Percentiles rank a stretch among this genome's conserved stretches.
Evolutionary conservation across 2,888 invertebrate species (phyloP).

Genomic region (Iselma pallidipennis): DNA sequence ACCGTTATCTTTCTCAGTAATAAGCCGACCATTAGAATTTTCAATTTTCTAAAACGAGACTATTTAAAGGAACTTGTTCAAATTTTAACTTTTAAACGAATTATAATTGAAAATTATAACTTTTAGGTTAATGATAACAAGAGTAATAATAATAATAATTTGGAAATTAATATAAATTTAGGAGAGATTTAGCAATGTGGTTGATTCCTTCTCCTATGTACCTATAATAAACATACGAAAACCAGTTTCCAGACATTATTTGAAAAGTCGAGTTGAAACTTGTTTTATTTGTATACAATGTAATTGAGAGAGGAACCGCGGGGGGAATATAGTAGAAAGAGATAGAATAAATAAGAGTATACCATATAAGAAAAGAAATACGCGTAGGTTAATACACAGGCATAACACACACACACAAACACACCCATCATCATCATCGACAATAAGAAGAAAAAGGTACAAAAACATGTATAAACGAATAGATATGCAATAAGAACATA

Average conservation of each 20-base stretch:
- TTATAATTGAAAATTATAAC: too few species aligned
- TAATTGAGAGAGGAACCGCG: background rate
- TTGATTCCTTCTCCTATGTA: too few species aligned
- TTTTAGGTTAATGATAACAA: too few species aligned
- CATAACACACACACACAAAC: background rate
- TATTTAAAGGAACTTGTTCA: too few species aligned
- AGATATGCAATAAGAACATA: too few species aligned
- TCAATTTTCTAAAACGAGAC: background rate
- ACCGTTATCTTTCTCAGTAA: background rate
- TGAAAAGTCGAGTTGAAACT: background rate
- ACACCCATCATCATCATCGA: too few species aligned
- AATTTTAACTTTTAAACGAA: too few species aligned
- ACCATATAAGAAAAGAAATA: background rate
- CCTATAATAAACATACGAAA: background rate
- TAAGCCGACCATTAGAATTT: background rate
- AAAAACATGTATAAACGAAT: too few species aligned
- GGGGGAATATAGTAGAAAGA: background rate
- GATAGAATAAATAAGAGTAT: background rate
- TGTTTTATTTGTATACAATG: background rate
- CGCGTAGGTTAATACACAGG: background rate
- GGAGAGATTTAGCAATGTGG: too few species aligned
- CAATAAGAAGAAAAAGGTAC: too few species aligned
- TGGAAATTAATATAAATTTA: too few species aligned
- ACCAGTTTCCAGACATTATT: background rate
- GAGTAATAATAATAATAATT: too few species aligned